Evolutionary conservation across 2,113 vertebrate species (phyloP).

Genomic region (Engraulis encrasicolus): DNA sequence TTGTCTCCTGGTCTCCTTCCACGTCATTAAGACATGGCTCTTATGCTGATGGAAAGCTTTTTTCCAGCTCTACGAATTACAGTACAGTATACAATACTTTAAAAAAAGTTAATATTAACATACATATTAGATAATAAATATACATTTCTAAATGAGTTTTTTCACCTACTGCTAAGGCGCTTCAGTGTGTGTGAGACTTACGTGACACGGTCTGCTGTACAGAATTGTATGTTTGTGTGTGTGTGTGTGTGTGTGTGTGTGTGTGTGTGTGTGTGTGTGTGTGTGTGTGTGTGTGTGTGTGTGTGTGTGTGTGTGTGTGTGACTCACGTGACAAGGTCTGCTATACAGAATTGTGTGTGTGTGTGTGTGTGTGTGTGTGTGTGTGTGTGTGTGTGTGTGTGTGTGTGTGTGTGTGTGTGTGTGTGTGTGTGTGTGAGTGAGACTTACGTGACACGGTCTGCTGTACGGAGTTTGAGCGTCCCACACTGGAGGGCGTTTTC

Average conservation of each 20-base stretch:
- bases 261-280: not conserved
- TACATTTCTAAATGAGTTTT: too few species aligned
- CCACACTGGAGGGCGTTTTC: slow-evolving; percentile 93
- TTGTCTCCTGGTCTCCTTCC: too few species aligned
- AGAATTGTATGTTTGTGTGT: not conserved
- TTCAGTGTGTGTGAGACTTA: too few species aligned
- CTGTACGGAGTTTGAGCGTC: slow-evolving; percentile 90
- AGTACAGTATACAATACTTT: too few species aligned
- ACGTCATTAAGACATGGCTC: too few species aligned
- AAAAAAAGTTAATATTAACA: too few species aligned
- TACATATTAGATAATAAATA: too few species aligned
- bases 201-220: too few species aligned
- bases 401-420: not conserved
- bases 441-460: slow-evolving; percentile 94
- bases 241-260: not conserved
- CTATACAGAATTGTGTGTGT: not conserved
- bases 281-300: not conserved
- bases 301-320: not conserved
- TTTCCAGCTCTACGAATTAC: too few species aligned
- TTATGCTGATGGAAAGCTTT: too few species aligned
- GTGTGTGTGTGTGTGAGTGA: slow-evolving; percentile 1
- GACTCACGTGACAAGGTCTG: not conserved
- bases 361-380: not conserved
- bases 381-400: not conserved
- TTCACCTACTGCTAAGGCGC: too few species aligned